Evolutionary conservation across 2,113 vertebrate genomes (phyloP).

Genomic region (Chaetorhynchus papuensis): DNA sequence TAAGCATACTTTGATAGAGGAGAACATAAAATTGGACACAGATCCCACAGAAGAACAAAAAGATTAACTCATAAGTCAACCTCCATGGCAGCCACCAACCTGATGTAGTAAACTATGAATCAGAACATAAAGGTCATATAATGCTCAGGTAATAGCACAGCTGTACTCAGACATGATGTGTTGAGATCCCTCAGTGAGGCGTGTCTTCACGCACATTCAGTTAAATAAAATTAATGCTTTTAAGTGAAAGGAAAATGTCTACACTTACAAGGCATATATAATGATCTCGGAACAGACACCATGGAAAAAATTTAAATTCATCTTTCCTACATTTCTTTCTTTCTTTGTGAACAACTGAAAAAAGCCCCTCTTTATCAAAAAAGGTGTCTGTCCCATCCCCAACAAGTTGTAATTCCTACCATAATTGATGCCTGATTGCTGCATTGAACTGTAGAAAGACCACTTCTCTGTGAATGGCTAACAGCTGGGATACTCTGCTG

Average conservation of each 20-base stretch:
- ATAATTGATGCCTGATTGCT: slow-evolving; percentile 62
- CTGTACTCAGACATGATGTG: background rate
- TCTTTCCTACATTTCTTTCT: background rate
- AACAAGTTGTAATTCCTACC: slow-evolving; percentile 31
- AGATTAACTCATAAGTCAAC: background rate
- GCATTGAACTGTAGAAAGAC: slow-evolving; percentile 72
- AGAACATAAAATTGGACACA: background rate
- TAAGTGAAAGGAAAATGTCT: background rate
- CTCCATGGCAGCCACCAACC: background rate
- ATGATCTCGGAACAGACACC: background rate
- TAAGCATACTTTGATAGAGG: background rate
- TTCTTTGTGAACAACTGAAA: background rate
- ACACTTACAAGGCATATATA: background rate
- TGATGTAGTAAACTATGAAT: background rate
- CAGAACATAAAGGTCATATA: background rate
- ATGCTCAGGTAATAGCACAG: background rate
- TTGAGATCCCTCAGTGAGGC: background rate
- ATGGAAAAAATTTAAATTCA: background rate
- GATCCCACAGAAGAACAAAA: background rate
- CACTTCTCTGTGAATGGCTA: slow-evolving; percentile 67
- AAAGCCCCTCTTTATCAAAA: background rate
- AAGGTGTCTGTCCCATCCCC: background rate
- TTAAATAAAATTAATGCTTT: background rate
- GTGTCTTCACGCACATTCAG: background rate
- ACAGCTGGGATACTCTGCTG: slow-evolving; percentile 48